These are phyloP conservation scores for Columbina picui DNA, from an alignment of 2,113 vertebrate species.

Conservation along the genomic window DNA sequence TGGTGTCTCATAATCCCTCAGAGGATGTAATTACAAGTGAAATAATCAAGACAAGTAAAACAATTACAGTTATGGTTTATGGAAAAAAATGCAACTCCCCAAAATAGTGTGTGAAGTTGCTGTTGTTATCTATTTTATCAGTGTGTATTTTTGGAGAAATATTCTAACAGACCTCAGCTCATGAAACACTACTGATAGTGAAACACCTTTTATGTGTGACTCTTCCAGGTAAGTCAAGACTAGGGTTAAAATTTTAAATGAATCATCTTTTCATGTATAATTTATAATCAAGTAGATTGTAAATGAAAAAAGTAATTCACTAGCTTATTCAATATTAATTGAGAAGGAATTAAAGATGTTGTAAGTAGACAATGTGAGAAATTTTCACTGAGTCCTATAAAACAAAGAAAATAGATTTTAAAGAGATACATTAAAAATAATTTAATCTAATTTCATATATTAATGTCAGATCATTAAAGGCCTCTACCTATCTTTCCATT, in stretches of 20 bases:
- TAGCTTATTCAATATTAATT: constrained; percentile 29
- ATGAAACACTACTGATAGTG: neutral
- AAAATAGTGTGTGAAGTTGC: neutral
- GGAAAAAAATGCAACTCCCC: neutral
- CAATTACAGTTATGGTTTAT: neutral
- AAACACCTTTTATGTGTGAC: neutral
- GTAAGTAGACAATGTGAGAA: neutral
- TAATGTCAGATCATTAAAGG: neutral
- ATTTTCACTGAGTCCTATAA: neutral
- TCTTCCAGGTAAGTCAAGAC: neutral
- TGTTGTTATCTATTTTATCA: neutral
- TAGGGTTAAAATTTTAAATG: neutral
- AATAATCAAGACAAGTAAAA: neutral
- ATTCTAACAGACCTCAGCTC: neutral
- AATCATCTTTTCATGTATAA: neutral
- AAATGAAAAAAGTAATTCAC: constrained; percentile 31
- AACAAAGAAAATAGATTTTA: constrained; percentile 23
- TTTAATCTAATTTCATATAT: neutral
- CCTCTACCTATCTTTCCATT: neutral
- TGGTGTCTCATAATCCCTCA: neutral
- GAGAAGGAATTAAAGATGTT: neutral
- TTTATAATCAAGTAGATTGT: constrained; percentile 1
- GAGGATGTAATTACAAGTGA: neutral
- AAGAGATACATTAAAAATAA: neutral
- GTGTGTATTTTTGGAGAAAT: neutral